Evolutionary conservation across 2,113 vertebrate species (phyloP), one percentile per base, ranked within the genome.

Genomic region (Phainopepla nitens): DNA sequence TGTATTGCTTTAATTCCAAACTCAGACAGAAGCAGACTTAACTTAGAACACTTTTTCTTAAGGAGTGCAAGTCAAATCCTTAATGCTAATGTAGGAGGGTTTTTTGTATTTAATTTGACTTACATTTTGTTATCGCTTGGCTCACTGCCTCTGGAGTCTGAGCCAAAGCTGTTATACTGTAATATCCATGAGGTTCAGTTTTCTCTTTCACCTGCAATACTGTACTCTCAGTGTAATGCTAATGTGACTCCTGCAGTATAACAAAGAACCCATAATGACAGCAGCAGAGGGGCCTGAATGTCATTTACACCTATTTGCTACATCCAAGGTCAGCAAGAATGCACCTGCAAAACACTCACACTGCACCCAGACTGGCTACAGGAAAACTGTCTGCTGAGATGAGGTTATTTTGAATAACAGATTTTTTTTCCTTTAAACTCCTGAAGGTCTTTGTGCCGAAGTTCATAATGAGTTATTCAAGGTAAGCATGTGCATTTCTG

Each of bases 311-410:
- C 77, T 90, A 89, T 91, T 89, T 96, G 94, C 88, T 96, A 95
- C 78, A 93, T 97, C 94, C 97, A 94, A 96, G 95, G 93, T 97
- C 96, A 97, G 93, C 86, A 85, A 96, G 76, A 82, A 97, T 79
- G 66, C 77, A 93, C 96, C 95, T 96, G 96, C 86, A 93, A 96
- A 96, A 96, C 35, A 68, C 39, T 94, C n/a, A 8, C 12, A 28
- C 56, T 78, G 62, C 65, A 78, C 53, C 87, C 66, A 83, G 89
- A 81, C 90, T 31, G 35, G 69, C 88, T 93, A 35, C 64, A 83
- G 77, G 73, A 92, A 73, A 91, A 93, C 49, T 27, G 27, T 78
- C 85, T 73, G 58, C 75, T 57, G 61, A 89, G 79, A 91, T 62
- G 66, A 70, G 68, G 27, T 58, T 90, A 82, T 94, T 94, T 96